Conservation (phyloP, 2,113 vertebrate genomes). For the Odontophorus gujanensis region DNA sequence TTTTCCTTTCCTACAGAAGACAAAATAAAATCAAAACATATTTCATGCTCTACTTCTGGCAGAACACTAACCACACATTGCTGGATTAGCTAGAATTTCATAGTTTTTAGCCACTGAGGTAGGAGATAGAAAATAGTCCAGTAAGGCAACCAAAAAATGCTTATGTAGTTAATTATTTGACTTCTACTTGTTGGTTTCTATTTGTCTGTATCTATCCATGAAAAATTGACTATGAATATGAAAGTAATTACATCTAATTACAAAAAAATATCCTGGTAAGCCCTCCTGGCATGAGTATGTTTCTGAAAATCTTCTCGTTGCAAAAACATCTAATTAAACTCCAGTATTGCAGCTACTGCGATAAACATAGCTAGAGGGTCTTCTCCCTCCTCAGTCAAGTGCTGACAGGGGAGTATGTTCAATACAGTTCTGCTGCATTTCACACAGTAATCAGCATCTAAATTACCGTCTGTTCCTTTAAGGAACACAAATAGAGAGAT, state of each 20-base stretch:
- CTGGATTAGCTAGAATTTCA: not conserved
- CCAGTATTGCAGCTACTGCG: not conserved
- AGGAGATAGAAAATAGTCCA: not conserved
- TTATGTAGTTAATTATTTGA: not conserved
- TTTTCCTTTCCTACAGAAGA: not conserved
- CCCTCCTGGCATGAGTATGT: not conserved
- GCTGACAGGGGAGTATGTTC: not conserved
- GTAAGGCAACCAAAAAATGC: not conserved
- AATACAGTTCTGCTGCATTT: not conserved
- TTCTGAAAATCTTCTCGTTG: not conserved
- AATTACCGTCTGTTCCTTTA: not conserved
- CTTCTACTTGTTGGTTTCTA: not conserved
- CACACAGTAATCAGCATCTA: not conserved
- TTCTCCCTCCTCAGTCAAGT: not conserved
- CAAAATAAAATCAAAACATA: not conserved
- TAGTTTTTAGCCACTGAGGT: not conserved
- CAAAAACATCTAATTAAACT: not conserved
- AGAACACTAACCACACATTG: not conserved
- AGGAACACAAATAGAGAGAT: not conserved
- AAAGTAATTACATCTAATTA: constrained; percentile 31
- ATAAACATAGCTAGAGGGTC: not conserved
- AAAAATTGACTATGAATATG: not conserved
- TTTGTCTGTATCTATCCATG: not conserved
- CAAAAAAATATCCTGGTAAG: not conserved
- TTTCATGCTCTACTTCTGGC: not conserved